Base-by-base conservation (phyloP, 2,113 vertebrate species). In the Ctenodactylus gundi region DNA sequence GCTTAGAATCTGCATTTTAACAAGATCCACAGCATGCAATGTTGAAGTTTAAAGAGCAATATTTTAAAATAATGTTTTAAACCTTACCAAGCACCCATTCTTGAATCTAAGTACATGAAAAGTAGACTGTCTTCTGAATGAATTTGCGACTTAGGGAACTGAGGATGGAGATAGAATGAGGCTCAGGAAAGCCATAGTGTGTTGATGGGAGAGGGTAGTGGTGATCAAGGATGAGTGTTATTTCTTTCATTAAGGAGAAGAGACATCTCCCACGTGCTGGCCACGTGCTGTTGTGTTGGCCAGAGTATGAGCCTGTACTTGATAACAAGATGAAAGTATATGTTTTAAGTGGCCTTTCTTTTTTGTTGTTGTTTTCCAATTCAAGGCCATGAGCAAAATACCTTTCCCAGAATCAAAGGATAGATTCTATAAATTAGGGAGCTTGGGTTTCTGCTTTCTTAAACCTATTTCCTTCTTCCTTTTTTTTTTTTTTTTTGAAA, bases 11-110 rank as follows among this genome's bases (percentile, higher is more conserved):
- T 70, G 29, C 25, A 65, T 89, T 96, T 93, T 90, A 83, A 82
- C 73, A 85, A 91, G 27, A 58, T 76, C 25, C 34, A 60, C 46
- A 77, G 18, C 53, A 60, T 94, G 25, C 58, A n/a, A 41, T 76
- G 68, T 88, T 94, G 64, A 78, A 27, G 36, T 86, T 94, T 86
- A 84, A 93, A 72, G 55, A 86, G 20, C 25, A 86, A 29, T 55
- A 83, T 89, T 95, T 96, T 91, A 65, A 93, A 84, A 81, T 88
- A 73, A 39, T 73, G 6, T 86, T 93, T 95, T 83, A 36, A 86
- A 4, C 44, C 23, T 58, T 92, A 68, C 23, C 49, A 76, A 76
- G 36, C 64, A 34, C 21, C 17, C 31, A 75, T 80, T 86, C 44
- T 92, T 88, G 53, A 92, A 49, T 58, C n/a, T 20, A 80, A 91